These are phyloP conservation scores for Danio rerio DNA, from an alignment of 2,113 vertebrate genomes.

Conservation along the genomic window GRCz12tu NC_133191.1:39408001-39408500, in stretches of 20 bases:
- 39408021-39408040: too few relatives aligned
- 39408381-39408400: conserved; percentile 98
- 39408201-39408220: not conserved
- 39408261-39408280: conserved; percentile 89
- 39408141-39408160: too few relatives aligned
- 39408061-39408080: too few relatives aligned
- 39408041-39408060: too few relatives aligned
- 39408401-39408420: conserved; percentile 96
- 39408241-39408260: conserved; percentile 43
- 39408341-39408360: conserved; percentile 94
- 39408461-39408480: not conserved
- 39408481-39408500: conserved; percentile 60
- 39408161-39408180: too few relatives aligned
- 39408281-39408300: conserved; percentile 97
- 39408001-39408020: too few relatives aligned
- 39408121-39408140: too few relatives aligned
- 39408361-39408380: conserved; percentile 94
- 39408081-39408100: too few relatives aligned
- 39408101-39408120: too few relatives aligned
- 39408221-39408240: conserved; percentile 6
- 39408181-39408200: too few relatives aligned
- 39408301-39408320: conserved; percentile 91
- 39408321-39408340: conserved; percentile 94
- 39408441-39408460: not conserved
- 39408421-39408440: conserved; percentile 46